These are phyloP conservation scores for Aproaerema taeniolella DNA, from an alignment of 2,888 invertebrate species.

Conservation along the genomic window DNA sequence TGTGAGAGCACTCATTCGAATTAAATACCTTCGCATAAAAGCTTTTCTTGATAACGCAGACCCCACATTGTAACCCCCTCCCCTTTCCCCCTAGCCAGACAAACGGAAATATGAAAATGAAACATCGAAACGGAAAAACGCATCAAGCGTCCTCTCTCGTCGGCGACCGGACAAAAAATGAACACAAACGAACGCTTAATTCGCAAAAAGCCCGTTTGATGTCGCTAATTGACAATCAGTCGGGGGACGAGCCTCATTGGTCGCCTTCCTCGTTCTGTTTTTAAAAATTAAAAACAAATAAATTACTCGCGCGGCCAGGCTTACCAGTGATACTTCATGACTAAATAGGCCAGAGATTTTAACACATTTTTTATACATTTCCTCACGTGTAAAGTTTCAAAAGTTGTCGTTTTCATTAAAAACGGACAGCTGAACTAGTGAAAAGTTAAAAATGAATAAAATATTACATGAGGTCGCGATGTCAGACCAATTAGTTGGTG, in stretches of 20 bases:
- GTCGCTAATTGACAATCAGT: constrained; percentile 77
- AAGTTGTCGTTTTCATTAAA: constrained; percentile 51
- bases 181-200: constrained; percentile 73
- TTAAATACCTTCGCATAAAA: constrained; percentile 49
- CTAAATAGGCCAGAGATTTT: constrained; percentile 10
- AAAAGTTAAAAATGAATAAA: constrained; percentile 48
- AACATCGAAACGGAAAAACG: constrained; percentile 72
- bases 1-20: constrained; percentile 50
- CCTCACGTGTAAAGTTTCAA: constrained; percentile 22
- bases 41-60: constrained; percentile 33
- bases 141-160: constrained; percentile 58
- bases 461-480: constrained; percentile 46
- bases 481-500: constrained; percentile 73
- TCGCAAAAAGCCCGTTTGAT: constrained; percentile 78
- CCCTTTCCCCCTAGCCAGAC: constrained; percentile 51
- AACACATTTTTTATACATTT: constrained; percentile 5
- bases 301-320: constrained; percentile 53
- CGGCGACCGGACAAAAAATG: constrained; percentile 65
- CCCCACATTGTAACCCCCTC: constrained; percentile 48
- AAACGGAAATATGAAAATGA: constrained; percentile 76
- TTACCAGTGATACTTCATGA: neutral
- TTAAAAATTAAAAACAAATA: constrained; percentile 75
- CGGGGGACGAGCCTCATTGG: constrained; percentile 74
- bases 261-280: constrained; percentile 65
- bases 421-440: constrained; percentile 34